Conservation (phyloP, 2,113 vertebrate species). For the Cephalopterus ornatus region DNA sequence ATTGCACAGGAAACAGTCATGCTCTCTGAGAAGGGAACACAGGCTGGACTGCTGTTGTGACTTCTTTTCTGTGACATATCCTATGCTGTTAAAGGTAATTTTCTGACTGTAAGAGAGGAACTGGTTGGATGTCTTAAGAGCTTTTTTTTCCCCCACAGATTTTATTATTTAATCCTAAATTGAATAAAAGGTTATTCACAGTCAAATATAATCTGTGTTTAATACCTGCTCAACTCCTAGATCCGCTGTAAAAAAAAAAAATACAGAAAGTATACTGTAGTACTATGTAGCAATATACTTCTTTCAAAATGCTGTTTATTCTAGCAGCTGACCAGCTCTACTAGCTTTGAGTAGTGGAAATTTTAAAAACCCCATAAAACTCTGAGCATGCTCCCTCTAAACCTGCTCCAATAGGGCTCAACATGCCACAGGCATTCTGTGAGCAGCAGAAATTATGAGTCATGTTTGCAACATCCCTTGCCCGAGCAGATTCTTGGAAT, state of each 20-base stretch:
- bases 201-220: background rate
- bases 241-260: background rate
- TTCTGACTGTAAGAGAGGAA: background rate
- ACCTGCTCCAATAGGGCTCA: background rate
- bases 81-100: background rate
- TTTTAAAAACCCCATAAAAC: background rate
- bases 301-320: background rate
- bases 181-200: background rate
- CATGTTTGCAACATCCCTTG: conserved; percentile 37
- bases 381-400: conserved; percentile 1
- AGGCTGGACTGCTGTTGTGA: background rate
- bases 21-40: background rate
- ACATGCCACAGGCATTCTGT: conserved; percentile 14
- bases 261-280: background rate
- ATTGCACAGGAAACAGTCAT: background rate
- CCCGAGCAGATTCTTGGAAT: conserved; percentile 2
- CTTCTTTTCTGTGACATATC: background rate
- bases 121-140: background rate
- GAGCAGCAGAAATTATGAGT: conserved; percentile 48
- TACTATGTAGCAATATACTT: background rate
- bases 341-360: background rate
- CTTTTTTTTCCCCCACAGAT: background rate
- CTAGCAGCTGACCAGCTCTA: background rate
- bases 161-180: background rate
- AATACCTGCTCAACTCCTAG: background rate